Conservation (phyloP, 2,888 invertebrate genomes). For the Drosophila formosana region DNA sequence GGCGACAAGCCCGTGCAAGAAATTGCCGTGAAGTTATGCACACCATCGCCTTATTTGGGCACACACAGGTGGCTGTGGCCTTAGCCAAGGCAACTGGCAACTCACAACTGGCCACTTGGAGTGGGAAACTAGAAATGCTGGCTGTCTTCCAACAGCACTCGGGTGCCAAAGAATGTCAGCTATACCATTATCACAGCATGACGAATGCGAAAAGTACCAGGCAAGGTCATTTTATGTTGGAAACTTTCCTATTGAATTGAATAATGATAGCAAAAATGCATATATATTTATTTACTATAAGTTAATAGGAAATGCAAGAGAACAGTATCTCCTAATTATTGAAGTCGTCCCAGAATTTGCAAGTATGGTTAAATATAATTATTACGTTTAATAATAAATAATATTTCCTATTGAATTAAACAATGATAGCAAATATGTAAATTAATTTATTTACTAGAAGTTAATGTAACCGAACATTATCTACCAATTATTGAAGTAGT, state of each 20-base stretch:
- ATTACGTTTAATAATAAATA: no score
- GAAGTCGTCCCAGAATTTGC: no score
- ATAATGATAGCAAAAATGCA: no score
- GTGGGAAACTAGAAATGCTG: constrained; percentile 38
- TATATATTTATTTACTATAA: no score
- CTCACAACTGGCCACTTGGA: constrained; percentile 11
- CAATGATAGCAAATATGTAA: no score
- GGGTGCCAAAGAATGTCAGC: constrained; percentile 29
- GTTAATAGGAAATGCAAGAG: no score
- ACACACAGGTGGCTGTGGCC: constrained; percentile 66
- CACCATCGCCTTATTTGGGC: constrained; percentile 67
- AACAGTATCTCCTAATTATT: no score
- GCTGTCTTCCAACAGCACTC: constrained; percentile 32
- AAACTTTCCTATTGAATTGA: neutral
- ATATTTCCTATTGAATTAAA: no score
- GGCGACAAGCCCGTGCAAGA: constrained; percentile 62
- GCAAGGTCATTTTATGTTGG: constrained; percentile 37
- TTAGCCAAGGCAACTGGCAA: constrained; percentile 58
- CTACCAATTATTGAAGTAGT: no score
- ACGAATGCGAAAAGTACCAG: constrained; percentile 20
- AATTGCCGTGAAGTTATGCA: constrained; percentile 76
- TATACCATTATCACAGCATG: constrained; percentile 16
- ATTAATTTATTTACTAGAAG: no score
- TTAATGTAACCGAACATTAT: no score
- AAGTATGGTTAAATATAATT: no score